phyloP scores from a whole-genome alignment of 2,888 invertebrate species.

The Parnassius smintheus region DNA sequence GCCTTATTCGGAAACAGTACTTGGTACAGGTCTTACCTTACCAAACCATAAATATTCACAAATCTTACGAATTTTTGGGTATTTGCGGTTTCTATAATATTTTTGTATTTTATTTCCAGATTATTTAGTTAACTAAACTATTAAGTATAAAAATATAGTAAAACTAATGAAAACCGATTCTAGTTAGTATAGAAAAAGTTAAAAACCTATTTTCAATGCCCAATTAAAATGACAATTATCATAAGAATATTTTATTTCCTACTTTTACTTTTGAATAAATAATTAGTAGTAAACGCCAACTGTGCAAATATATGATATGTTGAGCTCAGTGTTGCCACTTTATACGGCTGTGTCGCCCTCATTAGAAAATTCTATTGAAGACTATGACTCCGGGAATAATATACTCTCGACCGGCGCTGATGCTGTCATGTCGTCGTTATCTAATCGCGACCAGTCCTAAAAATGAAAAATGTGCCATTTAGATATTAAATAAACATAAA shows the following conservation, averaged over 20 bases:
- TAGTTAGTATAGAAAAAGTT: neutral
- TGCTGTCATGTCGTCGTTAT: constrained; percentile 63
- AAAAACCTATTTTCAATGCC: neutral
- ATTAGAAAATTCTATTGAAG: constrained; percentile 18
- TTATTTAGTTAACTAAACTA: no score
- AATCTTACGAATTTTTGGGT: no score
- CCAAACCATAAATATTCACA: no score
- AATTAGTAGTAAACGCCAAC: neutral
- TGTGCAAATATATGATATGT: constrained; percentile 4
- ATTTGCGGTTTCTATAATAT: no score
- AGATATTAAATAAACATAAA: no score
- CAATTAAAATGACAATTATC: neutral
- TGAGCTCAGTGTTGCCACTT: constrained; percentile 14
- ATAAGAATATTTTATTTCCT: neutral
- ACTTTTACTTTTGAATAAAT: neutral
- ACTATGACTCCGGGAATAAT: constrained; percentile 66
- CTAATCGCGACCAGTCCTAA: constrained; percentile 70
- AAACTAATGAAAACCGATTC: no score
- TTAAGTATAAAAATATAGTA: no score
- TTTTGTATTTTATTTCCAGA: no score
- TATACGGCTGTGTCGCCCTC: constrained; percentile 32
- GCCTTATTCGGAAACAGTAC: no score
- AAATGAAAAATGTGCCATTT: constrained; percentile 4
- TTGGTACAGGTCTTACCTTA: no score
- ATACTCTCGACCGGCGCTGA: constrained; percentile 68